A percentile compares a stretch with the other conserved stretches of the same genome.
phyloP scores from a whole-genome alignment of 2,888 invertebrate genomes.

The Linnaemya tessellans region DNA sequence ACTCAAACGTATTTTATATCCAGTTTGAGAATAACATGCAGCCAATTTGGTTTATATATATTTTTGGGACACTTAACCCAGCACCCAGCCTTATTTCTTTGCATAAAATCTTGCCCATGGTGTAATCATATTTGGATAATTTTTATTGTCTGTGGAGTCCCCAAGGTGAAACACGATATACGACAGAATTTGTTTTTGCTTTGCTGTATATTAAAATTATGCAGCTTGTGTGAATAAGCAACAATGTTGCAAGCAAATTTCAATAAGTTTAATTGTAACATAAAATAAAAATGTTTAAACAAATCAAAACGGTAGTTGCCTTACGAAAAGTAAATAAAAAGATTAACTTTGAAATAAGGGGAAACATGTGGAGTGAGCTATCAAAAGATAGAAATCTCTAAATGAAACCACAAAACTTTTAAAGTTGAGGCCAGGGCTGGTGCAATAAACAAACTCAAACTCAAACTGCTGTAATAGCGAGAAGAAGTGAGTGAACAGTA shows the following conservation, averaged over 20 bases:
- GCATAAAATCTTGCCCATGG: background rate
- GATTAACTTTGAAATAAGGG: conserved; percentile 63
- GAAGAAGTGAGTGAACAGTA: conserved; percentile 31
- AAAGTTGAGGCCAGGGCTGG: conserved; percentile 64
- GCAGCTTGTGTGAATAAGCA: conserved; percentile 50
- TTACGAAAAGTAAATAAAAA: background rate
- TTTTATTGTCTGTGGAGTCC: conserved; percentile 6
- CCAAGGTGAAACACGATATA: conserved; percentile 21
- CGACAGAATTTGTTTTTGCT: background rate
- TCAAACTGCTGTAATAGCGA: conserved; percentile 19
- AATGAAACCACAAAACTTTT: conserved; percentile 50
- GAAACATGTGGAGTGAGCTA: conserved; percentile 81
- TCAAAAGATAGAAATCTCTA: conserved; percentile 80
- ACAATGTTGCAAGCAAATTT: conserved; percentile 44
- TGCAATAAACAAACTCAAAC: conserved; percentile 31
- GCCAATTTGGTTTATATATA: background rate
- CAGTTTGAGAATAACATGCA: background rate
- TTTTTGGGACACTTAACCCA: background rate
- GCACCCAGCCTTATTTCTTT: background rate
- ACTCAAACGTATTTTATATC: background rate
- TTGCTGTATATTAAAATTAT: conserved; percentile 1
- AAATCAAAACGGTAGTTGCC: conserved; percentile 52
- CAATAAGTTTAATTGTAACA: background rate
- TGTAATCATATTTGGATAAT: background rate
- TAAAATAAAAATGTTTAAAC: conserved; percentile 11